Conservation (phyloP, 2,113 vertebrate species). For the Nymphicus hollandicus region DNA sequence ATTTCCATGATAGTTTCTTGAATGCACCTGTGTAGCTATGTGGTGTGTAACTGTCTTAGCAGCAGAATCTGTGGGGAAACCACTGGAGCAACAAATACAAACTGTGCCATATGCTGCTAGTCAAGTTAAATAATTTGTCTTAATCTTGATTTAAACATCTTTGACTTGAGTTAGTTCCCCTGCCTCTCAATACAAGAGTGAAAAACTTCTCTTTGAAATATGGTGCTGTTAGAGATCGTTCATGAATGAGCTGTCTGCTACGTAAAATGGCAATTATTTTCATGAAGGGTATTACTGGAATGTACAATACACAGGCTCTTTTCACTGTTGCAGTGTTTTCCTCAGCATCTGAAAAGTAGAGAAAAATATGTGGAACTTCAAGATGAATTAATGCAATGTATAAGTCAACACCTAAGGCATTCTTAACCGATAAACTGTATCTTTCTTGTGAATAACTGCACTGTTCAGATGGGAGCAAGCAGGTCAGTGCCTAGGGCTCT, state of each 20-base stretch:
- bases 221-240: neutral
- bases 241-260: fast-evolving
- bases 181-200: neutral
- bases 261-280: neutral
- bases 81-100: neutral
- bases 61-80: neutral
- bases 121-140: neutral
- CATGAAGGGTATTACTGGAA: neutral
- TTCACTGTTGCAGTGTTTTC: neutral
- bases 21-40: neutral
- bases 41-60: neutral
- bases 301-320: neutral
- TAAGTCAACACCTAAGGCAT: conserved; percentile 7
- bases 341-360: neutral
- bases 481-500: neutral
- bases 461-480: conserved; percentile 26
- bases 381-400: neutral
- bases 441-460: conserved; percentile 38
- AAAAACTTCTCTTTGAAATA: neutral
- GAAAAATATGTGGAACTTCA: conserved; percentile 12
- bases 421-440: conserved; percentile 24
- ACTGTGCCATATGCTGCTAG: neutral
- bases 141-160: neutral
- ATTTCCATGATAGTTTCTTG: neutral
- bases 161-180: neutral